Evolutionary conservation across 2,888 invertebrate genomes (phyloP).

Genomic region (Pandemis cinnamomeana): DNA sequence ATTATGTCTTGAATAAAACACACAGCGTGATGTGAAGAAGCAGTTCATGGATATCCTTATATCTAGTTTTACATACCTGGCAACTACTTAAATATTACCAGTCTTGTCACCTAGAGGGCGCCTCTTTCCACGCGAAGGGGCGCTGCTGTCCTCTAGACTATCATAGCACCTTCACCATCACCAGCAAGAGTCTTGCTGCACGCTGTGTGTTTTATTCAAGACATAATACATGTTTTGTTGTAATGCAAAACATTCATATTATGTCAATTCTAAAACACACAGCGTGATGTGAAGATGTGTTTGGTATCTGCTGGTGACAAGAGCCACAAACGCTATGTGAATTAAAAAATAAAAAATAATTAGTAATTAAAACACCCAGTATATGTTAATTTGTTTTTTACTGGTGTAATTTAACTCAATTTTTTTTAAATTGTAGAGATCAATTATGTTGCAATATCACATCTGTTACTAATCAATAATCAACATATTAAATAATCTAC

Average conservation of each 20-base stretch:
- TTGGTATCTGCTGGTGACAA: not conserved
- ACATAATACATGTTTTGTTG: slow-evolving; percentile 7
- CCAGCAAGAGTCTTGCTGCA: not conserved
- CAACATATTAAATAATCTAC: not conserved
- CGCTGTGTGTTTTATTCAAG: not conserved
- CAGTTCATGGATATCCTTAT: no score
- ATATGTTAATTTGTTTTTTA: not conserved
- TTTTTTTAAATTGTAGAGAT: not conserved
- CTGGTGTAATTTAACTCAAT: not conserved
- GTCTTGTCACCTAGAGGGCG: no score
- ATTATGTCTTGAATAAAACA: no score
- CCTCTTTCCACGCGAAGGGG: no score
- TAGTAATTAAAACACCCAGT: not conserved
- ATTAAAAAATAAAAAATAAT: not conserved
- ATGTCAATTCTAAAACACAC: not conserved
- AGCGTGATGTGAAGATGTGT: not conserved
- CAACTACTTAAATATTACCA: no score
- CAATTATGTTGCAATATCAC: no score
- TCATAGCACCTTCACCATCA: slow-evolving; percentile 1
- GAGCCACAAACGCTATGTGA: slow-evolving; percentile 1
- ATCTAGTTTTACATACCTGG: no score
- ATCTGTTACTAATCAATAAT: no score
- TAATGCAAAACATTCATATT: not conserved
- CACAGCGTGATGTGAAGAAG: no score
- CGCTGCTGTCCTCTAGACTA: no score